phyloP scores from a whole-genome alignment of 53 echinoderm and acorn worm species.

The Temnopleurus reevesii region DNA sequence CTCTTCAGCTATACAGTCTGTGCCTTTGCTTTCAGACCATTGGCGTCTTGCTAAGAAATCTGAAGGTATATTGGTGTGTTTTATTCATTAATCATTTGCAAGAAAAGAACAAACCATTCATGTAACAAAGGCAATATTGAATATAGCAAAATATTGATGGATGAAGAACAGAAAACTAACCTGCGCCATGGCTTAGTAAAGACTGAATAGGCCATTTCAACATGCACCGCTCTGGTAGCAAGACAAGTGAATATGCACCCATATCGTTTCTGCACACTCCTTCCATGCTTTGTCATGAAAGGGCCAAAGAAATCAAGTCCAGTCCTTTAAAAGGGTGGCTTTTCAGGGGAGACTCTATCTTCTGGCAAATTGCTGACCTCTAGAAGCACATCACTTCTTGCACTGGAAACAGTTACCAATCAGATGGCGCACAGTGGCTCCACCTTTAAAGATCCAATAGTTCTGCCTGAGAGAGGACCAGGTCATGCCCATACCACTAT shows the following conservation, averaged over 20 bases:
- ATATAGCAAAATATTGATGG: too few relatives aligned
- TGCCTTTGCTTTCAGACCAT: too few relatives aligned
- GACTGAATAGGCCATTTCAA: neutral
- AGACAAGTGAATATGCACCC: neutral
- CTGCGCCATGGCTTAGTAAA: too few relatives aligned
- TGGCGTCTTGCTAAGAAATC: too few relatives aligned
- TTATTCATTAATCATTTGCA: too few relatives aligned
- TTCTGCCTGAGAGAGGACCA: conserved; percentile 57
- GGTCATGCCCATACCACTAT: conserved; percentile 61
- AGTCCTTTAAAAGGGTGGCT: neutral
- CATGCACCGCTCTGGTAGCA: neutral
- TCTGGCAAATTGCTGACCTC: conserved; percentile 38
- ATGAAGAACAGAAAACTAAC: too few relatives aligned
- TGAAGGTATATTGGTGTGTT: too few relatives aligned
- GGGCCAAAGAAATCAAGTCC: conserved; percentile 28
- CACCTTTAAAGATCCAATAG: conserved; percentile 59
- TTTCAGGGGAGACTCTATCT: neutral
- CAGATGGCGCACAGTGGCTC: conserved; percentile 55
- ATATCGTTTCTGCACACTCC: neutral
- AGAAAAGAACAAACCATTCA: too few relatives aligned
- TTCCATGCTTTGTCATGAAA: neutral
- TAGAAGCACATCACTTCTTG: neutral
- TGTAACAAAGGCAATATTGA: too few relatives aligned
- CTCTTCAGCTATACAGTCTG: too few relatives aligned
- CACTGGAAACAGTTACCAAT: conserved; percentile 59